Evolutionary conservation across 2,888 invertebrate genomes (phyloP), one percentile per base, ranked within the genome.

Genomic region (Agelastica alni): DNA sequence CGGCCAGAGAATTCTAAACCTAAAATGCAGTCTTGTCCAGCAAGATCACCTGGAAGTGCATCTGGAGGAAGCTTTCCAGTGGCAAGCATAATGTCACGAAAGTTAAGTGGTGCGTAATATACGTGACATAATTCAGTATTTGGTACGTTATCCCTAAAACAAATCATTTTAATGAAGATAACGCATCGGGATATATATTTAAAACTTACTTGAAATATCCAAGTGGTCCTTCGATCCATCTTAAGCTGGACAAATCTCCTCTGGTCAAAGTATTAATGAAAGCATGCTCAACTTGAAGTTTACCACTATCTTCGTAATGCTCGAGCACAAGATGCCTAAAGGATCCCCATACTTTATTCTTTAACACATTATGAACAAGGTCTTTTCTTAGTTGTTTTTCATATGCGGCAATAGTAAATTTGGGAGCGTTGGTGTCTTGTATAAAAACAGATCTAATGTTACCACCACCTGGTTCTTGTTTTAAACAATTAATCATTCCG

Each of bases 11-110:
- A 96, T 77, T 97, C 97, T 68, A 96, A 80, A 34, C 97, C 97
- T 52, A 97, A 82, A 65, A 98, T 90, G 77, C 97, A 97, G 65
- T 98, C 98, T 80, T 91, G 83, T 57, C 86, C 88, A 34, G 91
- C 91, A 58, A 91, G 80, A 72, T 90, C 86, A 55, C 94, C 95
- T 9, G 98, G 98, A 53, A 98, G 83, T 41, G 97, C 96, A 80
- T 98, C 98, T 20, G 96, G 95, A 47, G 97, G 93, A 59, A 98
- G 83, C 80, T 97, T 96, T 66, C 97, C 98, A 16, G 94, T 94
- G 20, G 97, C 96, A 71, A 98, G 79, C 98, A 98, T 98, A 64
- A 98, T 87, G 78, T 99, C 98, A 64, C 97, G 87, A 89, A 98
- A 98, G 80, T 98, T 98, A 57, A 98, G 85, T 32, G 96, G 92